Percentiles rank a stretch among this genome's conserved stretches.
phyloP scores from a whole-genome alignment of 1,140 invertebrate genomes.

The Drosophila seguyi region DNA sequence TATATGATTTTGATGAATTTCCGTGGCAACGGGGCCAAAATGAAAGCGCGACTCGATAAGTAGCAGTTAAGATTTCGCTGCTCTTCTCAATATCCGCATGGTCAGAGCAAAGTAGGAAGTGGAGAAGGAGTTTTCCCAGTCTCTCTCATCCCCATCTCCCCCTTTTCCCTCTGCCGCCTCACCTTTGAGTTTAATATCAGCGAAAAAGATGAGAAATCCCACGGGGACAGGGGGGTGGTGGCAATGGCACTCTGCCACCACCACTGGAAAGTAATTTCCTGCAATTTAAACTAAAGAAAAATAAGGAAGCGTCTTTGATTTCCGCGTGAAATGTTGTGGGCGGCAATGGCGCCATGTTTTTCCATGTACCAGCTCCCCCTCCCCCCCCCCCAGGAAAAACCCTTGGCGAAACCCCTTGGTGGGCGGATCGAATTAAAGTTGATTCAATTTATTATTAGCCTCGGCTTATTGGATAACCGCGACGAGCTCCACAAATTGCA shows the following conservation, averaged over 20 bases:
- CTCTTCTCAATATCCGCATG: slow-evolving; percentile 68
- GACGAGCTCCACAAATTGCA: slow-evolving; percentile 18
- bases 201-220: slow-evolving; percentile 40
- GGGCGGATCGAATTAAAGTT: slow-evolving; percentile 61
- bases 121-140: slow-evolving; percentile 12
- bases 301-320: slow-evolving; percentile 84
- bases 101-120: slow-evolving; percentile 24
- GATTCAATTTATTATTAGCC: slow-evolving; percentile 75
- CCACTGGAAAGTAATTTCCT: slow-evolving; percentile 79
- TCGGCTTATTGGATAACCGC: slow-evolving; percentile 32
- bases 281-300: slow-evolving; percentile 84
- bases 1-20: slow-evolving; percentile 84
- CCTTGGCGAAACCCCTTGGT: neutral
- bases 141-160: neutral
- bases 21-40: slow-evolving; percentile 82
- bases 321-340: slow-evolving; percentile 77
- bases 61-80: slow-evolving; percentile 79
- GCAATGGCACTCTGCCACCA: slow-evolving; percentile 22
- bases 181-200: slow-evolving; percentile 80
- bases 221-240: neutral
- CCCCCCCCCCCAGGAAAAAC: neutral
- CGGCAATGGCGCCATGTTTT: neutral
- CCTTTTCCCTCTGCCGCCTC: slow-evolving; percentile 1
- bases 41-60: slow-evolving; percentile 77
- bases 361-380: neutral